Evolutionary conservation across 2,113 vertebrate genomes (phyloP), one percentile per base, ranked within the genome.

Genomic region (Proteles cristata): DNA sequence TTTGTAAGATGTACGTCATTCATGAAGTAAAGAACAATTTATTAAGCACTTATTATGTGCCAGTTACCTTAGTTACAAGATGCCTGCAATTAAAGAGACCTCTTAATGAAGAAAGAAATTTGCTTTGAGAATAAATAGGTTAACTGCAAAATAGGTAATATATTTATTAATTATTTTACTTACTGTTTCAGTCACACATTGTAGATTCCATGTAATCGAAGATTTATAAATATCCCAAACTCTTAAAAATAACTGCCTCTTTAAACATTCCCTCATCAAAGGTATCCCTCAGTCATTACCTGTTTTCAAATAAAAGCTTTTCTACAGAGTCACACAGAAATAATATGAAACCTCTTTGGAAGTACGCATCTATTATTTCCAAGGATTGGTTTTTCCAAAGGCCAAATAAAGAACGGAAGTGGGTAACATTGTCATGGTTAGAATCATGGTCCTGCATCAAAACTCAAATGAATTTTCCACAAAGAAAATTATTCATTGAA

Each of bases 381-480:
- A 58, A 92, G 84, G 45, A 94, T 48, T 92, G 77, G 10, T 93
- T 96, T 94, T 96, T 94, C 82, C 73, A 81, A 92, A 88, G 7
- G 63, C 33, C 63, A 79, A 91, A 94, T 71, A 90, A 88, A 93
- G 69, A 92, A 74, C 71, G 80, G 43, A 93, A 94, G 45, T 61
- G 53, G 61, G 50, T 66, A 71, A 14, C 26, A 48, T 61, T 81
- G 43, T 76, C 69, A 83, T 6, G 55, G 53, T 94, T 63, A 83
- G 80, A 97, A 87, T 90, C 89, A 90, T 26, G 25, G 43, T 80
- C 88, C 89, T 74, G 14, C 63, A 92, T 90, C 93, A 88, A 88
- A 96, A 95, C 88, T 50, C 88, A 94, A 94, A 97, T 95, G 93
- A 85, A 90, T 97, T 94, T 97, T 94, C 92, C 89, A 90, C 43